Conservation (phyloP, 2,888 invertebrate genomes). For the Tenthredo distinguenda region DNA sequence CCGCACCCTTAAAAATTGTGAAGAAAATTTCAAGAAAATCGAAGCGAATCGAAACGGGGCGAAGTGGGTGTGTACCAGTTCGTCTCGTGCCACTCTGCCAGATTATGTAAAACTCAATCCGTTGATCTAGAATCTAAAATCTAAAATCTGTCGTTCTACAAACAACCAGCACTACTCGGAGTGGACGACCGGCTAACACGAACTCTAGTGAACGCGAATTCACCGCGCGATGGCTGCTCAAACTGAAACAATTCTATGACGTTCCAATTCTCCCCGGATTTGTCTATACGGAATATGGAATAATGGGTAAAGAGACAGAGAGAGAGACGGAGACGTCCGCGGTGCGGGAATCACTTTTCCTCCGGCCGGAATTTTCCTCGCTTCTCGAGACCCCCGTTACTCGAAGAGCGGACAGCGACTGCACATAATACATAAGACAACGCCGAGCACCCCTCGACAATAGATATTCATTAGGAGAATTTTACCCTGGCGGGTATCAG, state of each 20-base stretch:
- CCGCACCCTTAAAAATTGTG: not conserved
- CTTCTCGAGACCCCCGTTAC: not conserved
- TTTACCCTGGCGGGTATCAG: constrained; percentile 67
- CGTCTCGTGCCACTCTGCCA: not conserved
- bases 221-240: not conserved
- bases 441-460: constrained; percentile 53
- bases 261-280: not conserved
- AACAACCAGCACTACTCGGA: constrained; percentile 12
- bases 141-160: constrained; percentile 46
- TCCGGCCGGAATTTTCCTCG: not conserved
- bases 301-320: not conserved
- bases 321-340: not conserved
- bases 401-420: not conserved
- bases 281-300: not conserved
- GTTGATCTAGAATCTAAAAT: constrained; percentile 41
- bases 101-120: constrained; percentile 42
- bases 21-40: not conserved
- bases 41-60: not conserved
- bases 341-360: not conserved
- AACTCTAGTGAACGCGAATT: constrained; percentile 12
- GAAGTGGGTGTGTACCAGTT: not conserved
- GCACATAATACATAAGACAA: constrained; percentile 26
- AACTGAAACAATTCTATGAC: not conserved
- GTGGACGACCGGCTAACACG: constrained; percentile 36
- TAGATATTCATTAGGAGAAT: constrained; percentile 71